Conservation (phyloP, 2,113 vertebrate species). For the Heloderma charlesbogerti region DNA sequence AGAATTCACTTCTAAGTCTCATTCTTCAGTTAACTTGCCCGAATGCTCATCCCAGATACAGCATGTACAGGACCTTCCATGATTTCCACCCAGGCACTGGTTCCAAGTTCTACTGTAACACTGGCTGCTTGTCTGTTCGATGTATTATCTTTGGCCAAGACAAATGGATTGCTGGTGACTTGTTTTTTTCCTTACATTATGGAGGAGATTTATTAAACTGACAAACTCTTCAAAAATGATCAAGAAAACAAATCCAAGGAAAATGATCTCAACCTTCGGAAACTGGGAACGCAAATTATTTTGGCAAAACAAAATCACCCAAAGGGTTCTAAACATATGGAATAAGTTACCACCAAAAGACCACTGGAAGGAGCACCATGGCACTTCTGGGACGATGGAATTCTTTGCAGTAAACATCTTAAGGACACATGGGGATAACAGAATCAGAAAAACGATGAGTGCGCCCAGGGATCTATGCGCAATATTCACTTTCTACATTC, state of each 20-base stretch:
- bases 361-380: constrained; percentile 1
- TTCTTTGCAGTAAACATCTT: constrained; percentile 1
- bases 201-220: constrained; percentile 39
- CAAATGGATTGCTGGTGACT: constrained; percentile 34
- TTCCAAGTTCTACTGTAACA: constrained; percentile 28
- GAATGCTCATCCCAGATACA: background rate
- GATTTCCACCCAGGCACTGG: background rate
- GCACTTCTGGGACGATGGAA: background rate
- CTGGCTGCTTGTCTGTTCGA: constrained; percentile 6
- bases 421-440: background rate
- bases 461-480: background rate
- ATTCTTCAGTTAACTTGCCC: background rate
- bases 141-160: constrained; percentile 37
- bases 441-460: background rate
- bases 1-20: background rate
- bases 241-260: constrained; percentile 41
- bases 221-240: constrained; percentile 29
- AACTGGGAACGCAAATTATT: constrained; percentile 37
- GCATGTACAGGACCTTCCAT: background rate
- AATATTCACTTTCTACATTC: background rate
- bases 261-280: constrained; percentile 42
- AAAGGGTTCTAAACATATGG: constrained; percentile 28
- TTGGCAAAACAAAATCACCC: constrained; percentile 33
- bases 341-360: constrained; percentile 30
- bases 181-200: constrained; percentile 16